Percentiles rank a stretch among this genome's conserved stretches.
These are phyloP conservation scores for Platypus cylindrus DNA, from an alignment of 2,888 invertebrate genomes.

Conservation along the genomic window DNA sequence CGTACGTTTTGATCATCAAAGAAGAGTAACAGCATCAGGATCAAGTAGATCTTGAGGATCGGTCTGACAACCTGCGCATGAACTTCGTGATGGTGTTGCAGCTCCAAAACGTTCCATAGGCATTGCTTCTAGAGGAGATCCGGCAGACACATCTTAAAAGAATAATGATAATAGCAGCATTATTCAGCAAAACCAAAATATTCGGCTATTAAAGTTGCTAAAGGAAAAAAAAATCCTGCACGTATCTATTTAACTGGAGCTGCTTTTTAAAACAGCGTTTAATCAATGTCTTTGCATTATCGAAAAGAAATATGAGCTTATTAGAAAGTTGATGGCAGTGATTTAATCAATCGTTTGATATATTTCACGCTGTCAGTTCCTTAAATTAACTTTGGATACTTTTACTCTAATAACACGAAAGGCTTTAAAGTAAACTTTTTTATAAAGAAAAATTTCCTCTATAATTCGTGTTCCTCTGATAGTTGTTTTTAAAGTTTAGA, in stretches of 20 bases:
- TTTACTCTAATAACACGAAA: too few relatives aligned
- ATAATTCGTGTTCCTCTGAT: too few relatives aligned
- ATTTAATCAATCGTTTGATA: conserved; percentile 5
- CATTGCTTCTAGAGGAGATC: conserved; percentile 21
- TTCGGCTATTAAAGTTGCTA: too few relatives aligned
- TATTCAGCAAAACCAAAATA: too few relatives aligned
- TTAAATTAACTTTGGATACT: conserved; percentile 3
- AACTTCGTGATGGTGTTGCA: conserved; percentile 26
- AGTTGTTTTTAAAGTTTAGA: too few relatives aligned
- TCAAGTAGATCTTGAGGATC: conserved; percentile 19
- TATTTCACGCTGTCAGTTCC: conserved; percentile 3
- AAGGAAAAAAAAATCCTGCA: too few relatives aligned
- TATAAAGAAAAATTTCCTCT: too few relatives aligned
- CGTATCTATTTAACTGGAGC: too few relatives aligned
- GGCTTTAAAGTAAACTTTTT: too few relatives aligned
- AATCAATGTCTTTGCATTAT: too few relatives aligned
- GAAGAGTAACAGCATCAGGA: conserved; percentile 15
- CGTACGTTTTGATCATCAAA: conserved; percentile 14
- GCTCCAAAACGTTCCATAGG: conserved; percentile 26
- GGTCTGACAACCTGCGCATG: conserved; percentile 23
- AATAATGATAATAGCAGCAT: too few relatives aligned
- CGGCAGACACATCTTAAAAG: conserved; percentile 4
- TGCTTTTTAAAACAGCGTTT: too few relatives aligned
- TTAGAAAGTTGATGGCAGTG: not conserved
- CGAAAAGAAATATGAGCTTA: not conserved